phyloP scores from a whole-genome alignment of 2,888 invertebrate genomes.

The Drosophila bunnanda region DNA sequence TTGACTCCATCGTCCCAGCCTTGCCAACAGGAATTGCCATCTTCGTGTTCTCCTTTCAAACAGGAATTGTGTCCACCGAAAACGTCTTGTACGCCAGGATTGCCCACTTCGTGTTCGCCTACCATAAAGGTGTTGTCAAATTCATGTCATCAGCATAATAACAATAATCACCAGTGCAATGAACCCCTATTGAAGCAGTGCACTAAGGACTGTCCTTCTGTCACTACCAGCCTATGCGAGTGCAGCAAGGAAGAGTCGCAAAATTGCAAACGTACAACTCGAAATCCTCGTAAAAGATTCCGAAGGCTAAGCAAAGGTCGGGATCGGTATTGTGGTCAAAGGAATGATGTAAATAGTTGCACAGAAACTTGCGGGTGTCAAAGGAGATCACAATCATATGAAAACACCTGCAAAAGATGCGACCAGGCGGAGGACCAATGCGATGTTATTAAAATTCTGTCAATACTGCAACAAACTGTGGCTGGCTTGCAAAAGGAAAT shows the following conservation, averaged over 20 bases:
- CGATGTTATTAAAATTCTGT: conserved; percentile 47
- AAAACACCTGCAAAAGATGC: not conserved
- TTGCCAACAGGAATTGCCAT: not conserved
- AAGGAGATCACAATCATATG: not conserved
- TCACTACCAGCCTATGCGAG: too few relatives aligned
- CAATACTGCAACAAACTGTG: conserved; percentile 51
- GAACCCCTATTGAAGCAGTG: not conserved
- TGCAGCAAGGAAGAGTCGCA: too few relatives aligned
- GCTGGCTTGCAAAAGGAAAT: conserved; percentile 42
- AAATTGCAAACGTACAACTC: too few relatives aligned
- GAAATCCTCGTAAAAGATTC: not conserved
- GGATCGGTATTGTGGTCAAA: too few relatives aligned
- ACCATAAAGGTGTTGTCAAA: not conserved
- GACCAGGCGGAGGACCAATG: conserved; percentile 23
- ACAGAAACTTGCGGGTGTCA: not conserved
- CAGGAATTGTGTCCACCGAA: too few relatives aligned
- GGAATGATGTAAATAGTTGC: not conserved
- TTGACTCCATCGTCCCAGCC: not conserved
- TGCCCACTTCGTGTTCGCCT: not conserved
- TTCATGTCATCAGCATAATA: not conserved
- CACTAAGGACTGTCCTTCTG: too few relatives aligned
- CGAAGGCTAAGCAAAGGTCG: not conserved
- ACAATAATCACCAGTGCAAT: too few relatives aligned
- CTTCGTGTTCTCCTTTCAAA: not conserved
- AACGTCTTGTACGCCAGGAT: not conserved